Conservation (phyloP, 1,140 invertebrate genomes). For the Papilio machaon region DNA sequence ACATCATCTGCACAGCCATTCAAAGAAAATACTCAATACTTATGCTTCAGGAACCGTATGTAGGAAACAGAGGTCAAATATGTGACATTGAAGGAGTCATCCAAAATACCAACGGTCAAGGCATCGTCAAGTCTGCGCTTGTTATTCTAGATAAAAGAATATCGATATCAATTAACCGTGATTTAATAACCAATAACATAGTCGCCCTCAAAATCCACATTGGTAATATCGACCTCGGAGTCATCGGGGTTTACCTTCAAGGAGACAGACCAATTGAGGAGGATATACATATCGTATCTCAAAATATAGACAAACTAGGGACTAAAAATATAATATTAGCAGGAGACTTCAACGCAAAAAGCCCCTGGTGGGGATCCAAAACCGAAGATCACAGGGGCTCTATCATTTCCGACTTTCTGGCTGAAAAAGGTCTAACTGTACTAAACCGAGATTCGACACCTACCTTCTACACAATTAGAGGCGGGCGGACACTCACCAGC, state of each 20-base stretch:
- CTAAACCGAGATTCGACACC: not conserved
- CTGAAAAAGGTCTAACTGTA: not conserved
- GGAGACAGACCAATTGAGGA: not conserved
- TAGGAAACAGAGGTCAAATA: not conserved
- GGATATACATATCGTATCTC: not conserved
- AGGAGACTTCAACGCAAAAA: slow-evolving; percentile 10
- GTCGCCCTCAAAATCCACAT: not conserved
- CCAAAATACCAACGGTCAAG: not conserved
- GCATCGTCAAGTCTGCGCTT: not conserved
- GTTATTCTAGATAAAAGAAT: not conserved
- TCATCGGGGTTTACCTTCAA: not conserved
- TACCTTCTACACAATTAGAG: not conserved
- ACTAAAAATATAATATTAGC: not conserved
- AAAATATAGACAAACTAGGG: not conserved
- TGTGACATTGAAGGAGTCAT: not conserved
- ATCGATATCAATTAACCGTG: not conserved
- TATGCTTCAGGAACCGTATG: slow-evolving; percentile 10
- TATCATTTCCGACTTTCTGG: not conserved
- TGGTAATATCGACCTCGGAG: not conserved
- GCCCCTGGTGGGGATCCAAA: not conserved
- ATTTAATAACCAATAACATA: not conserved
- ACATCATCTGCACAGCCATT: no score
- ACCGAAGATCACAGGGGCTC: not conserved
- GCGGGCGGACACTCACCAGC: not conserved
- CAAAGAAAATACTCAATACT: not conserved